Conservation (phyloP, 2,113 vertebrate species). For the Pollimyrus isidori region DNA sequence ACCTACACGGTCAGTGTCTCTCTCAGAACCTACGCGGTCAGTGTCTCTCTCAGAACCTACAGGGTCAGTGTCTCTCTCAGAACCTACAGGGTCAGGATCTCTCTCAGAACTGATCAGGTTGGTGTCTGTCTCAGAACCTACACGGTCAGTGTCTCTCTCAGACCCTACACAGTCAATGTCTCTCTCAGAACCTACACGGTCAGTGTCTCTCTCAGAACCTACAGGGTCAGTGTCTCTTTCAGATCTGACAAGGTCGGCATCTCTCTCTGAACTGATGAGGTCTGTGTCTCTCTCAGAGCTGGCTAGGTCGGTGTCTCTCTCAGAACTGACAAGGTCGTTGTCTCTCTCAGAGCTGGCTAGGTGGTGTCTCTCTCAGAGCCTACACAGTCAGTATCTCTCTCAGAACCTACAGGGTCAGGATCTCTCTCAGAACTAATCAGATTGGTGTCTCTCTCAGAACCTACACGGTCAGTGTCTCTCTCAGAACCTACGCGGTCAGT, state of each 20-base stretch:
- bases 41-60: background rate
- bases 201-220: background rate
- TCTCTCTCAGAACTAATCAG: background rate
- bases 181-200: background rate
- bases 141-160: background rate
- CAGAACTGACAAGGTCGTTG: no score
- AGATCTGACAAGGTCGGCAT: accelerated
- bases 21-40: accelerated
- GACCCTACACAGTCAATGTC: slow-evolving; percentile 51
- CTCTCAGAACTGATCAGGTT: background rate
- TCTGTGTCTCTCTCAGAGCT: no score
- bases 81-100: accelerated
- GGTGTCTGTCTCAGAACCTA: no score
- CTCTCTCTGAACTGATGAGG: no score
- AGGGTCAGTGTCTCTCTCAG: background rate
- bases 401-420: background rate
- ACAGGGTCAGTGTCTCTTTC: background rate
- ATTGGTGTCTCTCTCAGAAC: background rate
- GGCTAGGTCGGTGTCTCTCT: no score
- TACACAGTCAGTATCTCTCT: background rate
- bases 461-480: background rate
- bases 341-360: no score
- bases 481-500: accelerated
- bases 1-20: accelerated
- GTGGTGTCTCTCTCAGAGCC: background rate